These are phyloP conservation scores for Drosophila bunnanda DNA, from an alignment of 2,888 invertebrate species.

Conservation along the genomic window DNA sequence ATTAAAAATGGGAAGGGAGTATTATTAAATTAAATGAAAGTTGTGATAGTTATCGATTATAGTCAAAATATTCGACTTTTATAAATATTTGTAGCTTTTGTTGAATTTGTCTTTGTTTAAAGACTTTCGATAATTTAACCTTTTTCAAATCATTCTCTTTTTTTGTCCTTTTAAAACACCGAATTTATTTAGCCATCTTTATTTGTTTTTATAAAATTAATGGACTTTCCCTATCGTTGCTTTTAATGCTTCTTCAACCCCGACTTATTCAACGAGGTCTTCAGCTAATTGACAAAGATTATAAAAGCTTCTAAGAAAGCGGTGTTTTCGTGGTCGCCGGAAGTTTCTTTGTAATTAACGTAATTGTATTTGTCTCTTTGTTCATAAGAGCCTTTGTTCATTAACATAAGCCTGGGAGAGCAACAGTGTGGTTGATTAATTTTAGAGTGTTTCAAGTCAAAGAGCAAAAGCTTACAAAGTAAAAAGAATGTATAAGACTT, in stretches of 20 bases:
- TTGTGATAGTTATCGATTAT: neutral
- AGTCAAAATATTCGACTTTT: neutral
- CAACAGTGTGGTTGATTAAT: slow-evolving; percentile 1
- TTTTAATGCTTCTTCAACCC: slow-evolving; percentile 9
- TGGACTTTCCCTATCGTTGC: neutral
- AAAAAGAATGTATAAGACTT: neutral
- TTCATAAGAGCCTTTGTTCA: slow-evolving; percentile 9
- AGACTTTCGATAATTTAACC: neutral
- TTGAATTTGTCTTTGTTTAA: neutral
- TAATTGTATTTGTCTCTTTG: slow-evolving; percentile 25
- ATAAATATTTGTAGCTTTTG: neutral
- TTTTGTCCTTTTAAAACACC: neutral
- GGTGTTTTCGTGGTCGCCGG: neutral
- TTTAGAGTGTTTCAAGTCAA: slow-evolving; percentile 3
- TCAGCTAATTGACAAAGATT: slow-evolving; percentile 40
- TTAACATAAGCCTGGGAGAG: slow-evolving; percentile 5
- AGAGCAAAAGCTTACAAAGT: neutral
- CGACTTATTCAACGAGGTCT: slow-evolving; percentile 19
- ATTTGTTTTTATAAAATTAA: slow-evolving; percentile 9
- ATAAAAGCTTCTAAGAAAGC: slow-evolving; percentile 18
- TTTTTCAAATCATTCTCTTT: neutral
- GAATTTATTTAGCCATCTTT: neutral
- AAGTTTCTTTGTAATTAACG: slow-evolving; percentile 35
- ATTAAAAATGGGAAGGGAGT: neutral
- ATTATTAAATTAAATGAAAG: neutral